A percentile compares a stretch with the other conserved stretches of the same genome.
phyloP scores from a whole-genome alignment of 2,888 invertebrate genomes.

The Sepiola atlantica region DNA sequence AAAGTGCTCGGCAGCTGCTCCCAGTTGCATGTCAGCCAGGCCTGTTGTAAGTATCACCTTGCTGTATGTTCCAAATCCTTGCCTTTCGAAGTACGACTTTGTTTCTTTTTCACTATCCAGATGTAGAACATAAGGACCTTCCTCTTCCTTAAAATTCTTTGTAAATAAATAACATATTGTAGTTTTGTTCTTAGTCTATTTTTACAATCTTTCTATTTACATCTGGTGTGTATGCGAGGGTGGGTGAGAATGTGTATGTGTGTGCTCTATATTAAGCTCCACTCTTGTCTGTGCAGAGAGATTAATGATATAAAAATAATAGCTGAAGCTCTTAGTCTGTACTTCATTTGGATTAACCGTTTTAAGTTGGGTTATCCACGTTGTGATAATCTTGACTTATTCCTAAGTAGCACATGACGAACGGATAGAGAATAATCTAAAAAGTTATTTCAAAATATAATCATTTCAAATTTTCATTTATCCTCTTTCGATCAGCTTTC shows the following conservation, averaged over 20 bases:
- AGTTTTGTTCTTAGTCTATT: background rate
- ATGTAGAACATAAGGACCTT: background rate
- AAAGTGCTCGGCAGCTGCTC: too few relatives aligned
- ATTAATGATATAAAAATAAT: background rate
- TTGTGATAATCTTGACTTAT: background rate
- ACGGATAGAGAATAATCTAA: background rate
- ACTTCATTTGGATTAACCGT: slow-evolving; percentile 19
- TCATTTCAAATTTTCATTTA: background rate
- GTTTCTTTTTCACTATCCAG: background rate
- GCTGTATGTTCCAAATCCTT: background rate
- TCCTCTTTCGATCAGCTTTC: background rate
- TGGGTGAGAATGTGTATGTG: too few relatives aligned
- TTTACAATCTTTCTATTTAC: background rate
- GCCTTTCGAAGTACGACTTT: background rate
- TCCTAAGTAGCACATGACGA: background rate
- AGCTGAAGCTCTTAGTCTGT: background rate
- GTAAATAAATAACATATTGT: background rate
- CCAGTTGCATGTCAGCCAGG: too few relatives aligned
- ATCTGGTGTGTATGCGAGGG: too few relatives aligned
- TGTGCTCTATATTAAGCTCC: background rate
- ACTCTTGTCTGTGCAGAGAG: background rate
- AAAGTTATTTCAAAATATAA: background rate
- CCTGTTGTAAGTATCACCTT: background rate
- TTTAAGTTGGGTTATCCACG: background rate
- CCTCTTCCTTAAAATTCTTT: background rate